Base-by-base conservation (phyloP, 2,113 vertebrate species). In the Baryphthengus martii region DNA sequence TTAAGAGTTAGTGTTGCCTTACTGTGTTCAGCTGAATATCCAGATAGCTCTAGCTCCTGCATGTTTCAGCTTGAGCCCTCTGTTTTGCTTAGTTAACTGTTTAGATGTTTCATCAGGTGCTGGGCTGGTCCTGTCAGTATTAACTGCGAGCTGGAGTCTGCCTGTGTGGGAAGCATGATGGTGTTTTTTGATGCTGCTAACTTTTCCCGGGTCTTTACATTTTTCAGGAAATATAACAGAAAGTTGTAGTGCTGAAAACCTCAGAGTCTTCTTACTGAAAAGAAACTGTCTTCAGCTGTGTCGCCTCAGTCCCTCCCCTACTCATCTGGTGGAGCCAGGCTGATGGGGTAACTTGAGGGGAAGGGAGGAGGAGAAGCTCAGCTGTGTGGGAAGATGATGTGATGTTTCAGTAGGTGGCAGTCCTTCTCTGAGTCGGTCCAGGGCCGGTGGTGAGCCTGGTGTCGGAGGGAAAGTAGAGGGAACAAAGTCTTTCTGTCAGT, bases 401-500 rank as follows among this genome's bases (percentile, higher is more conserved):
- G n/a, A 6, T 71, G 42, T 74, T 92, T 89, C 90, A 74, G 59
- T 84, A 93, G 94, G 71, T 93, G 94, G 72, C 95, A 96, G 85
- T 45, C 92, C 88, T 89, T 13, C 62, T 90, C 79, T 29, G 75
- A 17, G 11, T 35, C n/a, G 3, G 6, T 26, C 20, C 26, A 1
- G 66, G 37, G 39, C 73, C 35, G 9, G 18, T 26, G 33, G 39
- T 50, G 26, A 91, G 80, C 56, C 40, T 17, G 19, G 7, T 78
- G 52, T 29, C 42, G 3, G 29, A 42, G n/a, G n/a, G 16, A 3
- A 52, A 52, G 50, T 8, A 52, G 52, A 78, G 35, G 58, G 37
- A 84, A 20, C 50, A 25, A 29, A 50, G 47, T 47, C 78, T 90
- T 90, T 79, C 49, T 83, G 23, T 90, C 90, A 84, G 85, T 90